Percentiles rank a stretch among this genome's conserved stretches.
phyloP scores from a whole-genome alignment of 2,113 vertebrate species.

The Leptosomus discolor region DNA sequence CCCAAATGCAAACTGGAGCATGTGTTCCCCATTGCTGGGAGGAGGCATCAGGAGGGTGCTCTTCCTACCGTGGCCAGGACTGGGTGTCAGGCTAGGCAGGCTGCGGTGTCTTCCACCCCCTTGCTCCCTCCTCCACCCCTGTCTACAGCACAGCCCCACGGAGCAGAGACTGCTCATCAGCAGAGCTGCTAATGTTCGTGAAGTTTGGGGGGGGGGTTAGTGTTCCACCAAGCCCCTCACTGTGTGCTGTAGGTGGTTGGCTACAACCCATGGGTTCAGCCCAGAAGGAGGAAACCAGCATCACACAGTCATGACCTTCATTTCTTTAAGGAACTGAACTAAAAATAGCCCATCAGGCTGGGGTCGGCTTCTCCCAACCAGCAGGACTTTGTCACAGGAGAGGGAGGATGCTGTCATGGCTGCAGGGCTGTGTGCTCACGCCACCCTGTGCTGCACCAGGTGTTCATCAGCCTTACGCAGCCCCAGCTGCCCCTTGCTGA shows the following conservation, averaged over 20 bases:
- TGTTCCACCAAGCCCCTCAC: background rate
- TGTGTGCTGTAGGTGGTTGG: background rate
- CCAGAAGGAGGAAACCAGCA: background rate
- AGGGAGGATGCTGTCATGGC: background rate
- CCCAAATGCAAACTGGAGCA: background rate
- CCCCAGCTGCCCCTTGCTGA: background rate
- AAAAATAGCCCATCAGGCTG: background rate
- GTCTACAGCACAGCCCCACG: rapidly evolving
- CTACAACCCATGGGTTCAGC: background rate
- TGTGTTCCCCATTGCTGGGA: rapidly evolving
- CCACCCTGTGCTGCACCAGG: rapidly evolving
- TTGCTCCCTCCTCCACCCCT: background rate
- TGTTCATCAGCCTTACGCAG: rapidly evolving
- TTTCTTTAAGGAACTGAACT: background rate
- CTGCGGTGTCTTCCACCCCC: background rate
- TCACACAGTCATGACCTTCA: background rate
- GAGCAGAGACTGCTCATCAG: background rate
- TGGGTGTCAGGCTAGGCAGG: background rate
- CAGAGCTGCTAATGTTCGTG: background rate
- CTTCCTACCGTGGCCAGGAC: background rate
- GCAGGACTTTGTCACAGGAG: background rate
- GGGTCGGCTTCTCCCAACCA: background rate
- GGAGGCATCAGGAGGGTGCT: background rate
- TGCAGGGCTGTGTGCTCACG: rapidly evolving
- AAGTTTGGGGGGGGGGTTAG: background rate